These are phyloP conservation scores for Microctonus aethiopoides DNA, from an alignment of 2,888 invertebrate species.

Conservation along the genomic window DNA sequence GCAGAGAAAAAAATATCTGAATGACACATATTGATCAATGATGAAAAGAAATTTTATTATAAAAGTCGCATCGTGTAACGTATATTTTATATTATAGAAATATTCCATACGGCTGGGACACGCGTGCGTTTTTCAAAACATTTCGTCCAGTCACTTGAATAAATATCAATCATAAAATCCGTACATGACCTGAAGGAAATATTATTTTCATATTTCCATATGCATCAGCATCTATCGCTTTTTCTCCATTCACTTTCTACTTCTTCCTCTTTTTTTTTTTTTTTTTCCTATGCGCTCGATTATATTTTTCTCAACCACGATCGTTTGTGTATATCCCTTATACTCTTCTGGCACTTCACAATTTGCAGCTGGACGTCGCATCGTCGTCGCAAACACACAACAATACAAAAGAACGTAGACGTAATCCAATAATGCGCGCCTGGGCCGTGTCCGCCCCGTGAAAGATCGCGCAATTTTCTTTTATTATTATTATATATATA, in stretches of 20 bases:
- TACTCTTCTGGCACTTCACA: conserved; percentile 18
- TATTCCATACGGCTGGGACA: neutral
- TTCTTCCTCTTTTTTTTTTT: neutral
- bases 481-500: neutral
- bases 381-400: conserved; percentile 43
- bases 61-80: neutral
- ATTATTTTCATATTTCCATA: conserved; percentile 64
- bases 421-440: conserved; percentile 60
- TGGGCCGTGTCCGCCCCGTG: conserved; percentile 50
- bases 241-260: neutral
- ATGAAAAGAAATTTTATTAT: conserved; percentile 1
- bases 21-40: conserved; percentile 15
- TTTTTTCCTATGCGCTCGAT: neutral
- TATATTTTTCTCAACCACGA: neutral
- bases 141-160: conserved; percentile 58
- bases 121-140: conserved; percentile 5
- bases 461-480: conserved; percentile 43
- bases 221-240: too few species aligned
- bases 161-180: conserved; percentile 63
- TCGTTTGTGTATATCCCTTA: neutral
- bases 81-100: neutral
- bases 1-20: neutral
- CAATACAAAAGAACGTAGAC: conserved; percentile 33
- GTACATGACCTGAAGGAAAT: conserved; percentile 52
- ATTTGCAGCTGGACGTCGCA: conserved; percentile 39